Evolutionary conservation across 2,888 invertebrate species (phyloP).

Genomic region (Pharmacophagus antenor): DNA sequence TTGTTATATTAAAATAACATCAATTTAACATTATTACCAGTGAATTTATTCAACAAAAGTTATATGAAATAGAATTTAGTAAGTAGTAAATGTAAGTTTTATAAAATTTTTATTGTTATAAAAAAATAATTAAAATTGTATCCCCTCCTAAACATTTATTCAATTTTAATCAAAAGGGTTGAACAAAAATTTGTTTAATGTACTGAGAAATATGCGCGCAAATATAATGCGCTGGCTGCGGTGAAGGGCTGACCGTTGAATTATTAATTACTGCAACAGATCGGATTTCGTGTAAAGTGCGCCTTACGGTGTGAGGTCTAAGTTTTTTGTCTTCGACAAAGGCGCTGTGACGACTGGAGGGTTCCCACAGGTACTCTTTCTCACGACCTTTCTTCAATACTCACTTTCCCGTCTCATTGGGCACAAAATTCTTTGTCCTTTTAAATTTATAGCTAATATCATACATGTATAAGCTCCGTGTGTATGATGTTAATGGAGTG

Average conservation of each 20-base stretch:
- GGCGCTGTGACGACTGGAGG: conserved; percentile 32
- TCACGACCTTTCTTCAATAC: conserved; percentile 31
- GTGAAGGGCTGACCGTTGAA: conserved; percentile 39
- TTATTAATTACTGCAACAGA: conserved; percentile 44
- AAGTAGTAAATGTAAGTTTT: no score
- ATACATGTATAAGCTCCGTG: not conserved
- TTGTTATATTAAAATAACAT: not conserved
- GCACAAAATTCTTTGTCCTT: conserved; percentile 2
- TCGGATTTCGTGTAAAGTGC: conserved; percentile 47
- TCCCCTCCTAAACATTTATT: no score
- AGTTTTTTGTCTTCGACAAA: conserved; percentile 44
- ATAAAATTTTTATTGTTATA: no score
- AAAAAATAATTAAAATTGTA: no score
- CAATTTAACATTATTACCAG: not conserved
- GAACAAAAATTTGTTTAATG: not conserved
- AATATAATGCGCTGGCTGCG: conserved; percentile 24
- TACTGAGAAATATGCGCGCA: conserved; percentile 15
- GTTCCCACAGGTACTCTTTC: conserved; percentile 44
- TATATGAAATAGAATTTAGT: no score
- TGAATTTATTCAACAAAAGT: not conserved
- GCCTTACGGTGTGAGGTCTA: conserved; percentile 49
- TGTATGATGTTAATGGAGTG: not conserved
- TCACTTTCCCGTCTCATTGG: conserved; percentile 12
- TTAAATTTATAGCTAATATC: not conserved
- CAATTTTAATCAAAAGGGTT: no score